Base-by-base conservation (phyloP, 2,113 vertebrate species). In the Nothobranchius furzeri region DNA sequence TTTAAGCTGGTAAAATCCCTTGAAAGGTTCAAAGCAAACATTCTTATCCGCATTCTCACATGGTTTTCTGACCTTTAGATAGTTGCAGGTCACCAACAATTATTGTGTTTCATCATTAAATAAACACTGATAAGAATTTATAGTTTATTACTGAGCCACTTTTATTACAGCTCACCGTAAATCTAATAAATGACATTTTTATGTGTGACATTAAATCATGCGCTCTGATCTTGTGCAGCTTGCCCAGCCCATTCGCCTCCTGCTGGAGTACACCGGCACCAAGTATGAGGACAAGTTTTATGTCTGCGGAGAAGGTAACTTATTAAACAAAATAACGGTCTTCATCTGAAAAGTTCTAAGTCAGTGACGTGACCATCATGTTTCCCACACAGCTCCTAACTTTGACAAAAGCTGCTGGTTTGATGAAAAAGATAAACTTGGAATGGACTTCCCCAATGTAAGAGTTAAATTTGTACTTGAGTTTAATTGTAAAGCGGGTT, bases 361-460 rank as follows among this genome's bases (percentile, higher is more conserved):
- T 37, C 9, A 63, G 8, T 45, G 1, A 45, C 11, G 43, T 76
- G 11, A 65, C 17, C 12, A 20, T 20, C 9, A 40, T 8, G 30
- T 78, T 12, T 45, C 11, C 10, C 61, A 51, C 59, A 37, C 85
- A 97, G 95, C 94, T 71, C 95, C 96, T 0, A 76, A 93, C 76
- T 98, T 91, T 56, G 89, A 96, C 80, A 94, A 75, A 83, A 96
- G 91, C 83, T 91, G 93, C 17, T 97, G 95, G 95, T 79, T 94
- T 54, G 85, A 91, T n/a, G 91, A 91, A 64, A 98, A 98, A 79
- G 58, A 81, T 17, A 96, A 90, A 53, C 91, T 98, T 56, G 92
- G 90, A 24, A 87, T 96, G 82, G 91, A 94, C 64, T 97, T 97
- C 60, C 93, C 95, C 36, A 97, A 97, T 6, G 95, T 96, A 92